Conservation (phyloP, 2,797 vertebrate genomes). For the Brotogeris chrysoptera region DNA sequence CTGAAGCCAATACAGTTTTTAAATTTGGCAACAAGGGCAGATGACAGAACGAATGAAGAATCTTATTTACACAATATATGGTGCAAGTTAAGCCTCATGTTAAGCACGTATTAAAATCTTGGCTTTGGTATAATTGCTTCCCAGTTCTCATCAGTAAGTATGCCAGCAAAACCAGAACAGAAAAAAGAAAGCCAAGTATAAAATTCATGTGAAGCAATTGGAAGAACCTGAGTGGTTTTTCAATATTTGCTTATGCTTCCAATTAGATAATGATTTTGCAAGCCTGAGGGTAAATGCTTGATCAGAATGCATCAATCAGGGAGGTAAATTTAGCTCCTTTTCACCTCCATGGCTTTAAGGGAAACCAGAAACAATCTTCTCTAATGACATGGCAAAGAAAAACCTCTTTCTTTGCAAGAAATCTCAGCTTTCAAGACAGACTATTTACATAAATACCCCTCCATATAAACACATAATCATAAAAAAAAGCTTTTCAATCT, state of each 20-base stretch:
- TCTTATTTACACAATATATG: neutral
- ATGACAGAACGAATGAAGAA: neutral
- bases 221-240: neutral
- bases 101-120: neutral
- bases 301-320: neutral
- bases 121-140: neutral
- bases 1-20: neutral
- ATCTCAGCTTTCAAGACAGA: neutral
- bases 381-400: neutral
- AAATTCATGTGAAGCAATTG: neutral
- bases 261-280: neutral
- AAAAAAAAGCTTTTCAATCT: neutral
- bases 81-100: neutral
- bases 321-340: neutral
- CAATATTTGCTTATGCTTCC: neutral
- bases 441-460: neutral
- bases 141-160: neutral
- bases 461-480: neutral
- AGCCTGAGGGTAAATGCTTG: neutral
- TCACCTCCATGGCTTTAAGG: neutral
- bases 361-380: neutral
- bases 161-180: neutral
- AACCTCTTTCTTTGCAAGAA: neutral
- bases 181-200: neutral
- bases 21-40: neutral